A percentile compares a stretch with the other conserved stretches of the same genome.
Evolutionary conservation across 2,113 vertebrate genomes (phyloP).

Genomic region (Rhinoderma darwinii): DNA sequence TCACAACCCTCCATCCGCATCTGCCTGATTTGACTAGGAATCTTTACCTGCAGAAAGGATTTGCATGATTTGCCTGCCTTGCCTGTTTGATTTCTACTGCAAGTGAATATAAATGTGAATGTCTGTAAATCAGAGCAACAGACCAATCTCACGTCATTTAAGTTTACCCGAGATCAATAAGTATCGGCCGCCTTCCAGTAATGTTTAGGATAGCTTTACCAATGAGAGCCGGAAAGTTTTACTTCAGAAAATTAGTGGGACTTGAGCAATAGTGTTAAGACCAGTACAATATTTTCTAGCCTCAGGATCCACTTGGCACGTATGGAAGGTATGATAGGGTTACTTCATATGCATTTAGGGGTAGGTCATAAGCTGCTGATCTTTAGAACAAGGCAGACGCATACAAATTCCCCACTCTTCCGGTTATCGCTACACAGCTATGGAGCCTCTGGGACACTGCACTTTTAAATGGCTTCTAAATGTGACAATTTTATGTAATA

Average conservation of each 20-base stretch:
- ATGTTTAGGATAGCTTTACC: neutral
- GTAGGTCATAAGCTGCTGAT: too few species aligned
- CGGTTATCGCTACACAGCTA: neutral
- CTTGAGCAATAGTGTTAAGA: neutral
- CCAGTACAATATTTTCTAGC: neutral
- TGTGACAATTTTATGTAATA: neutral
- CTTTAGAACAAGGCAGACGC: too few species aligned
- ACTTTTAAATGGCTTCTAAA: neutral
- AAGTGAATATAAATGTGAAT: slow-evolving; percentile 6
- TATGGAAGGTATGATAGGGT: neutral
- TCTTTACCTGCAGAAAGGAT: slow-evolving; percentile 8
- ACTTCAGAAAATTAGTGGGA: neutral
- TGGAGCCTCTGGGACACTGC: neutral
- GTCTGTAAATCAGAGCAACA: neutral
- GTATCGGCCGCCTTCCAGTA: slow-evolving; percentile 13
- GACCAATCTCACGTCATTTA: neutral
- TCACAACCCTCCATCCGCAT: neutral
- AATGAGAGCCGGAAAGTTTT: neutral
- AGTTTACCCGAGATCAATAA: neutral
- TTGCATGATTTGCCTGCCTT: slow-evolving; percentile 38
- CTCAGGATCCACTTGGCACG: neutral
- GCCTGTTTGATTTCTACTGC: neutral
- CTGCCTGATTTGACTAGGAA: slow-evolving; percentile 24
- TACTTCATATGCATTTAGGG: neutral
- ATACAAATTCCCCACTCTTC: too few species aligned